Evolutionary conservation across 2,888 invertebrate species (phyloP), one percentile per base, ranked within the genome.

Genomic region (Carpatolechia fugitivella): DNA sequence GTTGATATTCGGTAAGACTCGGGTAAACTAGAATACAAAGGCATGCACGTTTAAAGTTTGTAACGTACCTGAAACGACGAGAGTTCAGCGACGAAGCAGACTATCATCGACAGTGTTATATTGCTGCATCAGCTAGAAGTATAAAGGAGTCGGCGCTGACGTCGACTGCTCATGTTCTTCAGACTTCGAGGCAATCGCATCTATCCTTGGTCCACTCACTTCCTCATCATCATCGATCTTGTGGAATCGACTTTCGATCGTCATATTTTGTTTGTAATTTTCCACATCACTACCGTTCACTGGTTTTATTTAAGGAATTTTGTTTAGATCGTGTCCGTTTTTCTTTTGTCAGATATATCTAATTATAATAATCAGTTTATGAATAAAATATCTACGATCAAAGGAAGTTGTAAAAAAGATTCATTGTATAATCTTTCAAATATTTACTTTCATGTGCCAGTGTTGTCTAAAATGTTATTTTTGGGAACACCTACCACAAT

Each of bases 71-170:
- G 87, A 87, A 84, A 87, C 80, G 88, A 85, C 76, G 87, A 80
- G 69, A 88, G 83, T 76, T 90, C 89, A 85, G 88, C 90, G 57
- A 90, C 81, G 78, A 90, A 87, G 81, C 85, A 90, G 86, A 90
- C 85, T 90, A 90, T 88, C 90, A 90, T 90, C 80, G 90, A 90
- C 89, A 85, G 82, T 73, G 79, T 76, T 85, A 84, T 85, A 60
- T 82, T 68, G 75, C 80, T 69, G 80, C 82, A 84, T 85, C 85
- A 86, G 82, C 84, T 86, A 78, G 73, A 76, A 64, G 69, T 74
- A 76, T 73, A 77, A 83, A 82, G 65, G 63, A 77, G 84, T 86
- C 80, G 90, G 79, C 88, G 88, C 60, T 80, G 82, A 65, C 88
- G 82, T 86, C 78, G 91, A 78, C 81, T 76, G 73, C 65, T 68